Evolutionary conservation across 2,113 vertebrate genomes (phyloP).

Genomic region (Prietella phreatophila): DNA sequence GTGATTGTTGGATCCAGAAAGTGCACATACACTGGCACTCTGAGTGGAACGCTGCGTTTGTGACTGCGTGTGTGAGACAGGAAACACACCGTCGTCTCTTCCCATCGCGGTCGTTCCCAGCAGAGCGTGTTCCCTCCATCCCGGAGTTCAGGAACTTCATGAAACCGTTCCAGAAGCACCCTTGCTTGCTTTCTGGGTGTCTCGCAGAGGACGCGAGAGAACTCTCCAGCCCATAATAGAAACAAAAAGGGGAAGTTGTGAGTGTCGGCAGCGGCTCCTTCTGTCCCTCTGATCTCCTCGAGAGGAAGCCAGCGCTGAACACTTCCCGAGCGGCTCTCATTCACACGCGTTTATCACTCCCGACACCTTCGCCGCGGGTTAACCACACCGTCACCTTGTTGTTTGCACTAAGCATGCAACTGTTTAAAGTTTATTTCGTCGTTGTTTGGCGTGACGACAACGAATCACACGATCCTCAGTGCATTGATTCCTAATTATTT

Average conservation of each 20-base stretch:
- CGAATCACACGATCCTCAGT: background rate
- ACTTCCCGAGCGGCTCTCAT: constrained; percentile 36
- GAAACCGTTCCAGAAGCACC: too few species aligned
- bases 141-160: background rate
- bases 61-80: background rate
- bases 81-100: background rate
- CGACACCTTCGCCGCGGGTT: background rate
- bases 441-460: background rate
- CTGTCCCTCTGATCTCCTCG: constrained; percentile 20
- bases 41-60: background rate
- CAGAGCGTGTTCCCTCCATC: background rate
- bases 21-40: background rate
- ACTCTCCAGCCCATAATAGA: constrained; percentile 1
- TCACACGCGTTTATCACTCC: constrained; percentile 34
- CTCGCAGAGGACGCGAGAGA: constrained; percentile 28
- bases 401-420: background rate
- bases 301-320: constrained; percentile 39
- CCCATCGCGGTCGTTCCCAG: background rate
- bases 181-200: background rate
- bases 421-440: background rate
- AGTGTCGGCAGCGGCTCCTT: constrained; percentile 23
- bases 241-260: constrained; percentile 44
- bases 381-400: background rate
- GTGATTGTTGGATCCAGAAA: background rate
- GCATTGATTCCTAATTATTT: background rate